Evolutionary conservation across 1,140 invertebrate genomes (phyloP), one percentile per base, ranked within the genome.

Genomic region (Olivierus martensii): DNA sequence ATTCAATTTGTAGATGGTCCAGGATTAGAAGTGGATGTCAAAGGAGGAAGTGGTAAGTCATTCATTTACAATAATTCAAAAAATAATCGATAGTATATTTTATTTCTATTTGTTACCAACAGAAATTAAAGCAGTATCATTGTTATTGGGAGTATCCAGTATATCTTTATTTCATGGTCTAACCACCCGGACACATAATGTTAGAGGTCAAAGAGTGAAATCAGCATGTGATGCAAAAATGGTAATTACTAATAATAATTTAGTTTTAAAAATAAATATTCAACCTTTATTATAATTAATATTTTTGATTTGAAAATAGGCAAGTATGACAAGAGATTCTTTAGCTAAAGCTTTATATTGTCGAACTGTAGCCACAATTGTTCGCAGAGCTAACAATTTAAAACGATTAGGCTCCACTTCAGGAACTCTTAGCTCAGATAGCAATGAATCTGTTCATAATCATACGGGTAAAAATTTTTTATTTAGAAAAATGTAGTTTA

Each of bases 281-380:
- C n/a, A 38, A 14, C n/a, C n/a, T 38, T 38, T 38, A 38, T 38
- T 38, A 38, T 38, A 38, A 38, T 38, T n/a, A 38, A 14, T 38
- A 38, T 10, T 38, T 38, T n/a, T 10, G 7, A 11, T 7, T n/a
- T 15, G 10, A 45, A 10, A 10, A 11, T 65, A 81, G 79, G 83
- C 85, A 10, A 85, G 87, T 60, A 80, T 82, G 72, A 89, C 84
- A 10, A 73, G 88, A 59, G 88, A 94, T 70, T 83, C 85, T 44
- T 71, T 94, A 41, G 87, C 89, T 2, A 93, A 93, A 73, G 89
- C 90, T 10, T 71, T 95, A 11, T 95, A 94, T 67, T 92, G 87
- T 65, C 79, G 91, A 46, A 93, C 89, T 1, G 87, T 95, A n/a
- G 87, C 88, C 5, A 92, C 89, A 5, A 93, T 95, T 60, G 87